Base-by-base conservation (phyloP, 2,888 invertebrate species). In the Orgyia antiqua region DNA sequence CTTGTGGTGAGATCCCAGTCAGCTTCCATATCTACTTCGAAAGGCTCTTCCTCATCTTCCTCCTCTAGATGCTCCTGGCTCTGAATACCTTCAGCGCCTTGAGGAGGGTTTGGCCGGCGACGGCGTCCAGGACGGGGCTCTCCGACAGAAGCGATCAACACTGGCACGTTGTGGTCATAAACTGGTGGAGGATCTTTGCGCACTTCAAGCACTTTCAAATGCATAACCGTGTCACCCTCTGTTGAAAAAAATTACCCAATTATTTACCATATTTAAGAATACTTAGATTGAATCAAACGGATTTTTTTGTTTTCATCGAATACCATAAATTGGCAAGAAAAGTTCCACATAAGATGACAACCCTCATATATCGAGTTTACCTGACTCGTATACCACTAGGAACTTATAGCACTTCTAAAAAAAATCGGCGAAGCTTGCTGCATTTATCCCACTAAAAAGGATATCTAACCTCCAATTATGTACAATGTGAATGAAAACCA, bases 1-100 rank as follows among this genome's bases (percentile, higher is more conserved):
- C 96, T 93, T 1, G 98, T 97, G 1, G 97, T 97, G 17, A 98
- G 89, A 68, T 98, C 98, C 97, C 97, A 97, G 39, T 94, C 92
- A 21, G 93, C 91, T 3, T 73, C 73, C 39, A 71, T 40, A 29
- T 79, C 72, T 0, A 83, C 56, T 42, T 77, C 69, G 18, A 79
- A 72, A 0, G 89, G 84, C 27, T 90, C 88, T 15, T 91, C 90
- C 15, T 91, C 90, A 10, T 89, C 87, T 26, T 90, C 89, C 7
- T 89, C 78, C 29, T 91, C 90, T 1, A 87, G 58, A 13, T 79
- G 74, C 27, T 77, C 70, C 20, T 65, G 69, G 39, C 58, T 61
- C 35, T 61, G 68, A 1, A 42, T 41, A 10, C 24, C 63, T 21
- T 67, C 66, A 0, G 61, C 37, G 17, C 62, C 63, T 2, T 64